Evolutionary conservation across 2,113 vertebrate species (phyloP), one percentile per base, ranked within the genome.

Genomic region (Nothoprocta perdicaria): DNA sequence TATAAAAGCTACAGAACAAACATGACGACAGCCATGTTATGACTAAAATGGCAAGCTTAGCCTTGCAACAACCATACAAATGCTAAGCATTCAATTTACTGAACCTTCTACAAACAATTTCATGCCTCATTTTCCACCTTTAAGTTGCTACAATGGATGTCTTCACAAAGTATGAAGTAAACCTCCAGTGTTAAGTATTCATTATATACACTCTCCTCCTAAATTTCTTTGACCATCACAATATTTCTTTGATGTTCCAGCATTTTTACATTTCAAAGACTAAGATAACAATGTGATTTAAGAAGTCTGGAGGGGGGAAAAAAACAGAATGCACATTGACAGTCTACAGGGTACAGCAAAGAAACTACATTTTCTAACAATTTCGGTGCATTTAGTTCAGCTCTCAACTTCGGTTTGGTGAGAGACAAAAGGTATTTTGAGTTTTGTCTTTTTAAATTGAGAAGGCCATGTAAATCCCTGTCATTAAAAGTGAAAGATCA

Each of bases 261-360:
- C 72, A 91, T 94, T 97, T 97, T 97, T 97, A 96, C 97, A 97
- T 97, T 97, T 97, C 97, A 97, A 97, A 97, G 97, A 92, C 84
- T 87, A 91, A 93, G 97, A 97, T 97, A 97, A 97, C 97, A 97
- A 97, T 97, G 96, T 95, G 94, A 91, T 97, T 97, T 97, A 97
- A 97, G 91, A 96, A 86, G 90, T 96, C 97, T 87, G 95, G 88
- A 94, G 93, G 97, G 52, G 95, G 84, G 90, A 94, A 92, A 90
- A 92, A 95, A 94, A 35, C 80, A 96, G 89, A 95, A 92, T 88
- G 84, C 48, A 81, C 60, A 69, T 84, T 55, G 90, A 50, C 23
- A 89, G 46, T n/a, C 35, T 38, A 38, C 35, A 38, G 35, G 35
- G n/a, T 89, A 50, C 57, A 82, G 87, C 15, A 90, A 93, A 90